Percentiles rank a stretch among this genome's conserved stretches.
Conservation (phyloP, 1,140 invertebrate genomes). For the Sipha flava region DNA sequence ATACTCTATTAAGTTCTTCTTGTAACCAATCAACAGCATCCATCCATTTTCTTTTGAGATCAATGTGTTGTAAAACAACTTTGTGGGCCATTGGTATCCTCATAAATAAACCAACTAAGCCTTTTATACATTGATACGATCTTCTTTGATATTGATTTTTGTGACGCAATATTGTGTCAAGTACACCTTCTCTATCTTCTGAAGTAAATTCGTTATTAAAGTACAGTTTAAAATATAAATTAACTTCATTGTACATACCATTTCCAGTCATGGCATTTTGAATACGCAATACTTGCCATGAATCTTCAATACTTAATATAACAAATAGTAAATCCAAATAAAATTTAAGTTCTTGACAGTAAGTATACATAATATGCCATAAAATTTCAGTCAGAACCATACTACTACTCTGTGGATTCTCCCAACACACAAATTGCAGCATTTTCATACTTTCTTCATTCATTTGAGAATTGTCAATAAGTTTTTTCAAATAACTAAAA, state of each 20-base stretch:
- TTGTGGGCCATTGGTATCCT: slow-evolving; percentile 66
- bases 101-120: slow-evolving; percentile 81
- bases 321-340: slow-evolving; percentile 82
- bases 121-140: slow-evolving; percentile 94
- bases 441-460: slow-evolving; percentile 84
- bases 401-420: slow-evolving; percentile 87
- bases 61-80: slow-evolving; percentile 64
- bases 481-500: slow-evolving; percentile 82
- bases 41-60: slow-evolving; percentile 77
- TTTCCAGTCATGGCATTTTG: slow-evolving; percentile 70
- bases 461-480: slow-evolving; percentile 86
- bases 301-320: slow-evolving; percentile 84
- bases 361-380: slow-evolving; percentile 90
- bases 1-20: slow-evolving; percentile 78
- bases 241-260: slow-evolving; percentile 47
- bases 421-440: slow-evolving; percentile 89
- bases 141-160: slow-evolving; percentile 94
- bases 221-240: background rate
- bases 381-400: slow-evolving; percentile 79
- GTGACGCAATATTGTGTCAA: slow-evolving; percentile 84
- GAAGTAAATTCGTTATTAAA: slow-evolving; percentile 53
- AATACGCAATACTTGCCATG: slow-evolving; percentile 89
- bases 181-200: slow-evolving; percentile 83
- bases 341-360: slow-evolving; percentile 85
- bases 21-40: slow-evolving; percentile 87